phyloP scores from a whole-genome alignment of 1,140 invertebrate species.

The Temnothorax nylanderi region DNA sequence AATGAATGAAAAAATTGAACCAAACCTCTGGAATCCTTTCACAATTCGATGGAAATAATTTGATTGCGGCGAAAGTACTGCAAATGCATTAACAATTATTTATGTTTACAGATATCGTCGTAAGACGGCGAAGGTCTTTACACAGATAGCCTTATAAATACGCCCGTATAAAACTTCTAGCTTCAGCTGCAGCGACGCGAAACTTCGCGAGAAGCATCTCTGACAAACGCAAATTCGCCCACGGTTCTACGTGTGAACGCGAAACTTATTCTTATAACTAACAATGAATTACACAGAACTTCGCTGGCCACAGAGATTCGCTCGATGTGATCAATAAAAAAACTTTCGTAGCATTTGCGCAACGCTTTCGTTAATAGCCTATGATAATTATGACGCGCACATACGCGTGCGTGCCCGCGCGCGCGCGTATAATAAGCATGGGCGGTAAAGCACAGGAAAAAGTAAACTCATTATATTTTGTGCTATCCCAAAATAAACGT shows the following conservation, averaged over 20 bases:
- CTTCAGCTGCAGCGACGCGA: slow-evolving; percentile 24
- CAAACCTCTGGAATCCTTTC: neutral
- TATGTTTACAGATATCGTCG: slow-evolving; percentile 35
- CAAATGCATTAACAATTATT: slow-evolving; percentile 46
- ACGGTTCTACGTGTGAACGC: slow-evolving; percentile 47
- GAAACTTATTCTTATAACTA: slow-evolving; percentile 65
- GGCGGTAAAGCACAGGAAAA: neutral
- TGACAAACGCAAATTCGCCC: slow-evolving; percentile 66
- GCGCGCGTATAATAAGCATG: neutral
- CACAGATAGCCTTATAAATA: slow-evolving; percentile 50
- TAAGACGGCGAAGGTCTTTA: slow-evolving; percentile 46
- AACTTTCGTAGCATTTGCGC: slow-evolving; percentile 32
- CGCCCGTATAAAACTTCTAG: slow-evolving; percentile 54
- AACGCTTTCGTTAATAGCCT: slow-evolving; percentile 11
- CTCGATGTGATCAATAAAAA: slow-evolving; percentile 41
- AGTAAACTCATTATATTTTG: slow-evolving; percentile 63
- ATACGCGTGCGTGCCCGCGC: no score
- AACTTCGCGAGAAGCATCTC: slow-evolving; percentile 50
- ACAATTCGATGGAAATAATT: slow-evolving; percentile 27
- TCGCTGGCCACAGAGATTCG: neutral
- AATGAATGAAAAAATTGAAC: neutral
- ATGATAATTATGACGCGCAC: slow-evolving; percentile 2
- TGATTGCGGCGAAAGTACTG: neutral
- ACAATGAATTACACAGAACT: slow-evolving; percentile 62
- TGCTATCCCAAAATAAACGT: slow-evolving; percentile 57